These are phyloP conservation scores for Diorhabda elongata DNA, from an alignment of 1,140 invertebrate genomes.

Conservation along the genomic window DNA sequence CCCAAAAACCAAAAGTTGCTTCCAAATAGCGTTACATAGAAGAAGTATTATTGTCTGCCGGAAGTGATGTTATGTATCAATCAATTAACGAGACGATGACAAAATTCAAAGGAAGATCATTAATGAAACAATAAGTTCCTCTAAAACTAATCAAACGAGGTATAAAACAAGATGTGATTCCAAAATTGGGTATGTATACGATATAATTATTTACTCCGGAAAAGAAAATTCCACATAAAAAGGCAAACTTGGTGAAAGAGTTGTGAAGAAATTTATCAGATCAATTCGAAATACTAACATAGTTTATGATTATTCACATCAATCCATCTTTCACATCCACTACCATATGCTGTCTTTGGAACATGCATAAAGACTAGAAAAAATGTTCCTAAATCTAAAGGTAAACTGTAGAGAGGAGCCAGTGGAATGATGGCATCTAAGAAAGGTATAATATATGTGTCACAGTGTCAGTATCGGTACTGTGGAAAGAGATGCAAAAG, in stretches of 20 bases:
- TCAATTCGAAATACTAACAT: no score
- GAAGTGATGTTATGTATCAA: no score
- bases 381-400: conserved; percentile 21
- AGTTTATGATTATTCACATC: conserved; percentile 14
- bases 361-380: conserved; percentile 18
- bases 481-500: conserved; percentile 1
- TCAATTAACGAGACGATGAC: conserved; percentile 40
- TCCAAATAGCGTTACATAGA: conserved; percentile 1
- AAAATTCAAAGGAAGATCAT: conserved; percentile 32
- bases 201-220: no score
- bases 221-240: no score
- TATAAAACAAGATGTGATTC: conserved; percentile 38
- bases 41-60: conserved; percentile 10
- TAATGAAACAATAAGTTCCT: conserved; percentile 39
- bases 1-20: neutral
- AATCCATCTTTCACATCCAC: neutral
- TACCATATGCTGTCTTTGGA: conserved; percentile 4
- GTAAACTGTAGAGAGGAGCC: conserved; percentile 14
- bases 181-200: neutral
- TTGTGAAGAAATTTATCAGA: no score
- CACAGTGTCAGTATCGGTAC: neutral
- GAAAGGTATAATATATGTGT: neutral
- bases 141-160: conserved; percentile 34
- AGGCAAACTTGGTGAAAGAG: no score
- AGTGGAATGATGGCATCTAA: neutral